phyloP scores from a whole-genome alignment of 2,113 vertebrate species.

The Stigmatopora argus region DNA sequence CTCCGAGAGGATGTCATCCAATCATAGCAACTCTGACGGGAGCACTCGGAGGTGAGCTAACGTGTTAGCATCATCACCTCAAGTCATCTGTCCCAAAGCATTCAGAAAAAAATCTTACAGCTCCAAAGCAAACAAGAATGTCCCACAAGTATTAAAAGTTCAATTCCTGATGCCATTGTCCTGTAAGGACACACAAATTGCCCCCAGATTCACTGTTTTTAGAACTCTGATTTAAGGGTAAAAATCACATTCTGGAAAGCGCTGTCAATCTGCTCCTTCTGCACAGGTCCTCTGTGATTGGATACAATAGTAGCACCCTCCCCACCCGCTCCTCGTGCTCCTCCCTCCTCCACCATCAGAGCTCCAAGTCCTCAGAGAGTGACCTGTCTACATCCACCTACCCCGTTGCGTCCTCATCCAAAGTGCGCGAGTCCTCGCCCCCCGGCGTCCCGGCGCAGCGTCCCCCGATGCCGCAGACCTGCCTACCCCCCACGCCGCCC shows the following conservation, averaged over 20 bases:
- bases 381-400: slow-evolving; percentile 53
- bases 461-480: slow-evolving; percentile 41
- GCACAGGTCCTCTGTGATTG: slow-evolving; percentile 48
- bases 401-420: slow-evolving; percentile 40
- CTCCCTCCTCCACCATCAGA: slow-evolving; percentile 26
- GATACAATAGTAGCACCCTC: slow-evolving; percentile 55
- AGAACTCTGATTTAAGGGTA: neutral
- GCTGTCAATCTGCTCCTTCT: neutral
- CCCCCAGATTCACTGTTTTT: neutral
- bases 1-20: slow-evolving; percentile 32
- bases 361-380: slow-evolving; percentile 49
- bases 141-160: neutral
- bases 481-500: slow-evolving; percentile 14
- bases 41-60: slow-evolving; percentile 41
- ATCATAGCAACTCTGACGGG: slow-evolving; percentile 53
- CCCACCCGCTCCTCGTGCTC: slow-evolving; percentile 20
- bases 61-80: slow-evolving; percentile 6
- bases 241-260: neutral
- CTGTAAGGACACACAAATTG: neutral
- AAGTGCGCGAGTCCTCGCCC: slow-evolving; percentile 28
- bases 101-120: neutral
- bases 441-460: slow-evolving; percentile 36
- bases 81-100: neutral
- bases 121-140: neutral
- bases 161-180: neutral